These are phyloP conservation scores for Caenorhabditis sp. DNA, from an alignment of 2,888 invertebrate genomes.

Conservation along the genomic window DNA sequence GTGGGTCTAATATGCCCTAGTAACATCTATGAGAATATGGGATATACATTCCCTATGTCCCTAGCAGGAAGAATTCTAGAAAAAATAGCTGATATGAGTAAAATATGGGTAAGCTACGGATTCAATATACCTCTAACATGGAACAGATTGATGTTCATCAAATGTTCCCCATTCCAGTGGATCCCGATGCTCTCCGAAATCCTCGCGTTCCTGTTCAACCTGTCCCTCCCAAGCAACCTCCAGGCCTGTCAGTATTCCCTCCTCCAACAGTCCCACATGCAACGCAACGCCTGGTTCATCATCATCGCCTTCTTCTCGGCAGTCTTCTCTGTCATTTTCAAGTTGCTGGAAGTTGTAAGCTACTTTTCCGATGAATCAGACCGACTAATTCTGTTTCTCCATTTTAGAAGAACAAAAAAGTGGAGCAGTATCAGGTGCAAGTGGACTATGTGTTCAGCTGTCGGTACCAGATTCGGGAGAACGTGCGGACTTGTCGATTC, in stretches of 20 bases:
- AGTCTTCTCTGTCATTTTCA: conserved; percentile 56
- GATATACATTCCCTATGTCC: too few relatives aligned
- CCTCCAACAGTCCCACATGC: conserved; percentile 48
- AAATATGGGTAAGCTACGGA: too few relatives aligned
- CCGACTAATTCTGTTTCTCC: too few relatives aligned
- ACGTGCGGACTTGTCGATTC: conserved; percentile 60
- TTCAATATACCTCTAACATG: too few relatives aligned
- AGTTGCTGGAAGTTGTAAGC: conserved; percentile 45
- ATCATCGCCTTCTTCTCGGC: conserved; percentile 54
- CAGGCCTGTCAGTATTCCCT: conserved; percentile 55
- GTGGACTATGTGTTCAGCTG: conserved; percentile 38
- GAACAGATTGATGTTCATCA: too few relatives aligned
- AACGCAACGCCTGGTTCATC: conserved; percentile 66
- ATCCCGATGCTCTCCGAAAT: conserved; percentile 40
- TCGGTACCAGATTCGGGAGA: conserved; percentile 68
- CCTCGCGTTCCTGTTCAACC: conserved; percentile 24
- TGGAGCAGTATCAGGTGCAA: conserved; percentile 54
- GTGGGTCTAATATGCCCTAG: too few relatives aligned
- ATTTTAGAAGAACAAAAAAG: conserved; percentile 51
- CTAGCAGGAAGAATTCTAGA: too few relatives aligned
- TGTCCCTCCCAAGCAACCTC: conserved; percentile 30
- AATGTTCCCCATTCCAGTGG: too few relatives aligned
- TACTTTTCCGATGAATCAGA: too few relatives aligned
- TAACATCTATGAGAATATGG: too few relatives aligned
- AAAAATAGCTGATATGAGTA: too few relatives aligned